Evolutionary conservation across 1,140 invertebrate genomes (phyloP), one percentile per base, ranked within the genome.

Genomic region (Drosophila sturtevanti): DNA sequence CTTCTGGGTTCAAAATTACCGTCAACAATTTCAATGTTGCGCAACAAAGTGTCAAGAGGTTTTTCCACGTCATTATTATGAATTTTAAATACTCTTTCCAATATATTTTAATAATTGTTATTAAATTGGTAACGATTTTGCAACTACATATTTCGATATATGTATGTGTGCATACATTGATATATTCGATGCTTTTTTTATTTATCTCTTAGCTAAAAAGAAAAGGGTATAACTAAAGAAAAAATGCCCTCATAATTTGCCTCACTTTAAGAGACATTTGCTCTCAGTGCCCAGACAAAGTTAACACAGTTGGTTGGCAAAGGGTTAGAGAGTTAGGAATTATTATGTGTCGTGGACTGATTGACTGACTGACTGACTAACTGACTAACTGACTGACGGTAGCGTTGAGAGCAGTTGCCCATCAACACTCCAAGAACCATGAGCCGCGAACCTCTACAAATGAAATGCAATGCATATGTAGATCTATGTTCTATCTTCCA

Each of bases 391-490:
- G 81, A 85, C 81, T 78, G 81, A 85, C 78, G 74, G 74, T 78
- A 81, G 82, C 81, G 81, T 74, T 78, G 81, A 85, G 63, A 85
- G 81, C 67, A 35, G 54, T 34, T 87, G 78, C 81, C 81, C 81
- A 75, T 85, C 81, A 85, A 61, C 82, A 72, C 51, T 48, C 34
- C 38, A 44, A 21, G 41, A 64, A 48, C 38, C 44, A 31, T 35
- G 10, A 38, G 21, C 1, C 51, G n/a, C 21, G 22, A 44, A 27
- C 64, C 44, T 58, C 52, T 64, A 59, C 44, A 65, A 48, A 73
- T 63, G 72, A 80, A 71, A 80, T 74, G 44, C 56, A 37, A 72
- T 38, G 35, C 63, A 41, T 58, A 75, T 80, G 77, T 63, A 56
- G 58, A 80, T 80, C 59, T 63, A 35, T 14, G 38, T 56, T 24